Percentiles rank a stretch among this genome's conserved stretches.
Conservation (phyloP, 2,888 invertebrate species). For the Trachelus troglodyta region DNA sequence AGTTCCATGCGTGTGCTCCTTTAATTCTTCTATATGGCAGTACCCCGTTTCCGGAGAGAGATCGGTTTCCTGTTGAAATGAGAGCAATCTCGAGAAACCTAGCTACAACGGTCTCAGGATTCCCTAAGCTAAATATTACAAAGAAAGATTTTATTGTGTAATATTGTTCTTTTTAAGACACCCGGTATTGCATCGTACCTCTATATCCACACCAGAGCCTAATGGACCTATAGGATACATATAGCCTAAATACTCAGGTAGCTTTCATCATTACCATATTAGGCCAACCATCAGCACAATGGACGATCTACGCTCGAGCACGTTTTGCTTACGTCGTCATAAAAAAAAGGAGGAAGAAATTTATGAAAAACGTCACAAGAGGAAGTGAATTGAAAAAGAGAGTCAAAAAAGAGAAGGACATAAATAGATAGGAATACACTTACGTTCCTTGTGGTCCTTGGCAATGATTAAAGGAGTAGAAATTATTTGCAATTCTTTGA, state of each 20-base stretch:
- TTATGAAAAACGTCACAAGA: background rate
- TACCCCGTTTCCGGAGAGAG: background rate
- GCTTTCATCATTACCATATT: background rate
- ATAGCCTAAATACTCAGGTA: background rate
- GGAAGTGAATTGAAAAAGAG: background rate
- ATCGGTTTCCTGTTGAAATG: background rate
- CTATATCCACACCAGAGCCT: background rate
- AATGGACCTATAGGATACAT: background rate
- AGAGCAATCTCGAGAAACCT: background rate
- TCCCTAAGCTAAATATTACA: background rate
- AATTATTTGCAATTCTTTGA: background rate
- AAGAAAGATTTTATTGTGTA: background rate
- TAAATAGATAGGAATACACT: background rate
- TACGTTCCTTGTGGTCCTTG: background rate
- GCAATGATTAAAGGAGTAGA: background rate
- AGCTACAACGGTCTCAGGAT: background rate
- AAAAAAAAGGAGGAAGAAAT: background rate
- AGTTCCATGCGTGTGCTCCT: background rate
- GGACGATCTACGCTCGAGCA: background rate
- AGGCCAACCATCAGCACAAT: constrained; percentile 2
- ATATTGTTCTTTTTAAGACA: background rate
- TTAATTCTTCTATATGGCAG: background rate
- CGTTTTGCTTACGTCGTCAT: background rate
- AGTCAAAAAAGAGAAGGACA: background rate
- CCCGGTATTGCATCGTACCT: background rate